Conservation (phyloP, 64 coral and sea anemone genomes). For the Montipora sp. region DNA sequence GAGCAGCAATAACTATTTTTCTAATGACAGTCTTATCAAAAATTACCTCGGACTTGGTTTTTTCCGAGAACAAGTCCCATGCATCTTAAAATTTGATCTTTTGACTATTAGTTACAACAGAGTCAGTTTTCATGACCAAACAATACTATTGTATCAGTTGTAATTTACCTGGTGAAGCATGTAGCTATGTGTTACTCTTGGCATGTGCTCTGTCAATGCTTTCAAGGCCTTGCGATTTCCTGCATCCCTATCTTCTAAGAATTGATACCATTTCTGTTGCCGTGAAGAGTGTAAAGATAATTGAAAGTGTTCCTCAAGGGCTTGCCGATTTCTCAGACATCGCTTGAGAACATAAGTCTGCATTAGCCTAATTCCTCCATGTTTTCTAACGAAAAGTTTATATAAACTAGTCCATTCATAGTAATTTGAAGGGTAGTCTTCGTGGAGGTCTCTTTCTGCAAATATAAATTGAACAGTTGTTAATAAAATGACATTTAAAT, state of each 20-base stretch:
- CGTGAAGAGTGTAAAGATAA: constrained; percentile 95
- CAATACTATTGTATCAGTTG: neutral
- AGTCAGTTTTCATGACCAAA: too few species aligned
- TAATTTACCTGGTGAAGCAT: constrained; percentile 94
- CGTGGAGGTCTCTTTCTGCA: constrained; percentile 74
- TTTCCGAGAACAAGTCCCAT: too few species aligned
- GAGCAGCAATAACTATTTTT: too few species aligned
- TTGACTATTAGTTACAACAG: too few species aligned
- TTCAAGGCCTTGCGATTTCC: constrained; percentile 96
- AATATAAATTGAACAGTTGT: constrained; percentile 1
- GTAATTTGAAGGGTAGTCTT: constrained; percentile 91
- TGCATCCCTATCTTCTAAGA: constrained; percentile 95
- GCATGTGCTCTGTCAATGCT: constrained; percentile 99
- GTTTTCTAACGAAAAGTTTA: constrained; percentile 98
- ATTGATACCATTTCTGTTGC: constrained; percentile 99
- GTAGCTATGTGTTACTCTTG: constrained; percentile 96
- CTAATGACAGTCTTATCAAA: too few species aligned
- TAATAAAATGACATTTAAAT: too few species aligned
- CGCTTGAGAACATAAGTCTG: constrained; percentile 99
- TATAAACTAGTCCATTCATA: constrained; percentile 99
- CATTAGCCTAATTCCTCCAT: constrained; percentile 94
- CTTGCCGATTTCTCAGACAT: constrained; percentile 97
- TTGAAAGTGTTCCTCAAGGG: constrained; percentile 98
- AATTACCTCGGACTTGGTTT: too few species aligned
- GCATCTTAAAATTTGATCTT: too few species aligned